phyloP scores from a whole-genome alignment of 2,113 vertebrate genomes.

The Panthera tigris region DNA sequence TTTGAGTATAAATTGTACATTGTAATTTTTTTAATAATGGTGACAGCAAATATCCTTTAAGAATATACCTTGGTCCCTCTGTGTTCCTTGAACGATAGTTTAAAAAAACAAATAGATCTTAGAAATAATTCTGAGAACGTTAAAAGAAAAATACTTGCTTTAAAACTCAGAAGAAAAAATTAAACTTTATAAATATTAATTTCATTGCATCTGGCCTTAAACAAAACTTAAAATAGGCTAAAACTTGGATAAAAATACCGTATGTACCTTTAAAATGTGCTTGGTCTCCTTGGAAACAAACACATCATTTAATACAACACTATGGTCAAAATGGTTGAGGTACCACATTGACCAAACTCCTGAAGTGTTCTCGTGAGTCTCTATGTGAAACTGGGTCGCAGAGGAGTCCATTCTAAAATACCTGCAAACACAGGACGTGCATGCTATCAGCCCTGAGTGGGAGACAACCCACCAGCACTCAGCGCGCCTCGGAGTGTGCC shows the following conservation, averaged over 20 bases:
- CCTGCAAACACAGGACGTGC: conserved; percentile 76
- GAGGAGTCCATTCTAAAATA: conserved; percentile 85
- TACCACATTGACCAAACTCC: conserved; percentile 93
- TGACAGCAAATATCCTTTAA: conserved; percentile 1
- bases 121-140: not conserved
- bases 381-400: conserved; percentile 88
- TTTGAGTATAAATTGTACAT: not conserved
- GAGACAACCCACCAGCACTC: accelerated
- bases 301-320: conserved; percentile 87
- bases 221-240: conserved; percentile 15
- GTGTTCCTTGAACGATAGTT: not conserved
- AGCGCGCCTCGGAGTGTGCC: not conserved
- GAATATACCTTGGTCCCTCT: not conserved
- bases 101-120: not conserved
- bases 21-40: not conserved
- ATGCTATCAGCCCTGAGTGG: not conserved
- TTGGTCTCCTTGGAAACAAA: conserved; percentile 87
- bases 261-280: conserved; percentile 89
- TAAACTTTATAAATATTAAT: not conserved
- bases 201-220: not conserved
- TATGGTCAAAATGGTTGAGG: conserved; percentile 88
- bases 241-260: not conserved
- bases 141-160: conserved; percentile 44
- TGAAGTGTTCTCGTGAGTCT: conserved; percentile 83
- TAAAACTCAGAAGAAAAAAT: conserved; percentile 4